A percentile compares a stretch with the other conserved stretches of the same genome.
Conservation (phyloP, 2,113 vertebrate species). For the Notarius quadriscutis region DNA sequence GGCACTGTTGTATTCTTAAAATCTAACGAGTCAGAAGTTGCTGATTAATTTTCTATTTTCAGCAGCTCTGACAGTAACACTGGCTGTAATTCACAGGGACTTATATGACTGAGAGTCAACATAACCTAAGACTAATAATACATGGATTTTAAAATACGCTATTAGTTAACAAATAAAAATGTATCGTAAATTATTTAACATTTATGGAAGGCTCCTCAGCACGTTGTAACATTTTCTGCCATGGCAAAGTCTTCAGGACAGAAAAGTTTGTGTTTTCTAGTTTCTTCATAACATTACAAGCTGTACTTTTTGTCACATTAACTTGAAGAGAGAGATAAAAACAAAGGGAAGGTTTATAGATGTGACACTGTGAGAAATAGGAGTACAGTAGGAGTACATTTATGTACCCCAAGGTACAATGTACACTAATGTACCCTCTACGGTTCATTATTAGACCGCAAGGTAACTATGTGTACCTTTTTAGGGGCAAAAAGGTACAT, state of each 20-base stretch:
- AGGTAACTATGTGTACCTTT: too few species aligned
- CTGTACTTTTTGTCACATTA: too few species aligned
- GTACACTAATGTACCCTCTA: too few species aligned
- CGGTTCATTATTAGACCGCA: too few species aligned
- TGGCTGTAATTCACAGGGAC: background rate
- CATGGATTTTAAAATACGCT: background rate
- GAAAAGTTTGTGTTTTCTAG: background rate
- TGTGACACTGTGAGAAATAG: too few species aligned
- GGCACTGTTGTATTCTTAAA: background rate
- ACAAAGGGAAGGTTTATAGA: too few species aligned
- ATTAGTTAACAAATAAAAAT: background rate
- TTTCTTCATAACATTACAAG: background rate
- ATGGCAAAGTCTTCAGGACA: background rate
- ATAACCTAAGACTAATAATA: background rate
- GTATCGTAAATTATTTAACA: background rate
- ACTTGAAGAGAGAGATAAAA: too few species aligned
- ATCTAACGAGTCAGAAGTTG: background rate
- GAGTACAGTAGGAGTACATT: too few species aligned
- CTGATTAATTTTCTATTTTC: background rate
- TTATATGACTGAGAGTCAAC: background rate
- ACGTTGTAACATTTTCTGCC: background rate
- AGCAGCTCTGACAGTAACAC: background rate
- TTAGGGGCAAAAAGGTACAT: too few species aligned
- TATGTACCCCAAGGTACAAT: too few species aligned
- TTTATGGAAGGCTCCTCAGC: background rate